phyloP scores from a whole-genome alignment of 2,113 vertebrate species.

The Peromyscus californicus region DNA sequence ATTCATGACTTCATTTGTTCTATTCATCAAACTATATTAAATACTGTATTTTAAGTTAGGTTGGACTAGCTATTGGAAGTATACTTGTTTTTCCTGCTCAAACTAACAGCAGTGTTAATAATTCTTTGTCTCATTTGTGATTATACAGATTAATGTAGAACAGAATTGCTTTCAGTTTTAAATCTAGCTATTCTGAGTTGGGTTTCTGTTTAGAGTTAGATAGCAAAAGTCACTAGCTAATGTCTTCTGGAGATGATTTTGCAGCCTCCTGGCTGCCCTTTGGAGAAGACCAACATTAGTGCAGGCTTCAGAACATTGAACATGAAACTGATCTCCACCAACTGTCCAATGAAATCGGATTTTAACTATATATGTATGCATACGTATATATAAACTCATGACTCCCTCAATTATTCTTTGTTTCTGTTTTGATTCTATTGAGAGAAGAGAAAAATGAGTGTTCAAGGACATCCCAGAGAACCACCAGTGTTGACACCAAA shows the following conservation, averaged over 20 bases:
- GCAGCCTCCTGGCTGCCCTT: background rate
- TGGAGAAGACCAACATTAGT: background rate
- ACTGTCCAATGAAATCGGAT: background rate
- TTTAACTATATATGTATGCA: background rate
- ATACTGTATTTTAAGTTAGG: background rate
- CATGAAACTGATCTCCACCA: background rate
- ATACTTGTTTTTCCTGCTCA: background rate
- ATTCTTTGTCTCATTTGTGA: background rate
- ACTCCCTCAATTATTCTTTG: slow-evolving; percentile 21
- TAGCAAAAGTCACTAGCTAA: background rate
- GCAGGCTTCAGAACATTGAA: background rate
- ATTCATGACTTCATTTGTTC: background rate
- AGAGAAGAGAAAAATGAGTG: background rate
- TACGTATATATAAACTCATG: no score
- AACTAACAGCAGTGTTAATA: background rate
- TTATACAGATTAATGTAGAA: background rate
- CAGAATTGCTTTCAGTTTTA: background rate
- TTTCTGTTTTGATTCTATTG: background rate
- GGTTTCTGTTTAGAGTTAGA: background rate
- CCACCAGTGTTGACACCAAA: background rate
- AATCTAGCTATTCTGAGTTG: background rate
- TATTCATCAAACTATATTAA: background rate
- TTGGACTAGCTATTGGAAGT: background rate
- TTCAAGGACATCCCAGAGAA: background rate
- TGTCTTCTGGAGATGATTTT: background rate